Percentiles rank a stretch among this genome's conserved stretches.
Conservation (phyloP, 92 coral and sea anemone species). For the Paramuricea clavata region DNA sequence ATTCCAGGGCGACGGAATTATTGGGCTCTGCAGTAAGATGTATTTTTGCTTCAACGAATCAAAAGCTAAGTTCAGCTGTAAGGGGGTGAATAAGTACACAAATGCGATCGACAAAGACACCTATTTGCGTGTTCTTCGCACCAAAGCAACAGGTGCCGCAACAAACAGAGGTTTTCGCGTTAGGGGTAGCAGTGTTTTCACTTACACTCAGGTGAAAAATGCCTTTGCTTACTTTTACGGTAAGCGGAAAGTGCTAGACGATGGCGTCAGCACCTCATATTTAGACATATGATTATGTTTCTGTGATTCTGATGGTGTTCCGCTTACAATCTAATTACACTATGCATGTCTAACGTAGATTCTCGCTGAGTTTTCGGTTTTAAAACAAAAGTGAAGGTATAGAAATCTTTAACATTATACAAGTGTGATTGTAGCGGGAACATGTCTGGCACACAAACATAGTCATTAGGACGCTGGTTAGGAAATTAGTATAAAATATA, state of each 20-base stretch:
- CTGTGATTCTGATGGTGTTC: no score
- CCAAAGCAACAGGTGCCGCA: neutral
- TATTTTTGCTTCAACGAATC: neutral
- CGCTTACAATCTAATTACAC: no score
- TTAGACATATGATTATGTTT: neutral
- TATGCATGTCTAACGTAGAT: no score
- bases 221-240: conserved; percentile 11
- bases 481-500: no score
- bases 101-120: neutral
- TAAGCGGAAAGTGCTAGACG: neutral
- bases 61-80: conserved; percentile 4
- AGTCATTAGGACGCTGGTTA: no score
- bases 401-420: no score
- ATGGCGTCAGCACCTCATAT: neutral
- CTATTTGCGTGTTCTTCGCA: neutral
- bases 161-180: neutral
- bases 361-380: no score
- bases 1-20: neutral
- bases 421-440: no score
- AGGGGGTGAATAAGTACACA: neutral
- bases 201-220: neutral
- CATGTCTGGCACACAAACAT: no score
- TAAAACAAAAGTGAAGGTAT: no score
- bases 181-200: neutral
- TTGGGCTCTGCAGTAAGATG: conserved; percentile 12